Base-by-base conservation (phyloP, 2,888 invertebrate genomes). In the Yponomeuta plumbellus region DNA sequence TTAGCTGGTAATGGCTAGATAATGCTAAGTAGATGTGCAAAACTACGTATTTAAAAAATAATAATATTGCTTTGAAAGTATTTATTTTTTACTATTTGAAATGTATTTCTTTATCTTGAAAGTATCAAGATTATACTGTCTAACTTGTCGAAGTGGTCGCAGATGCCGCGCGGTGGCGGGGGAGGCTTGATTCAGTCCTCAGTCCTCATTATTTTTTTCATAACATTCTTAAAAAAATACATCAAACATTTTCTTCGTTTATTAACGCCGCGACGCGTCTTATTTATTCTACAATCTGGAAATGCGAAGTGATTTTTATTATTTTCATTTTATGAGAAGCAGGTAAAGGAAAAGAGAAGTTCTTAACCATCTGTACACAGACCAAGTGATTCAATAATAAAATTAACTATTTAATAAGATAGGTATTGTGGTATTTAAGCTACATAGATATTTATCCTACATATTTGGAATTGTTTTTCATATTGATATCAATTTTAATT, bases 161-260 rank as follows among this genome's bases (percentile, higher is more conserved):
- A 26, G 64, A 26, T 34, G 59, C 44, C 61, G 44, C 64, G 61
- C 21, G 21, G 21, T 40, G 22, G 52, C 39, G 65, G 67, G 34
- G 34, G 52, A n/a, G 6, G 61, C 21, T 52, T 67, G 65, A 67
- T 67, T 67, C 65, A 65, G 56, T 65, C 61, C 65, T 67, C 65
- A 65, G 57, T 65, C 65, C 65, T 67, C 67, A 67, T 67, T 67
- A 67, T 67, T 62, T 65, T 34, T 52, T 40, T 62, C 56, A 57
- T 39, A 22, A 65, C n/a, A 40, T 65, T 67, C 64, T 61, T 56
- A 34, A 63, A 65, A 13, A 64, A 64, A 65, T 52, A 67, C 61
- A 56, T 65, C 61, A 62, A 65, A 67, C 10, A 66, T 62, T 58
- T 44, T 26, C 26, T n/a, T 61, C 57, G 61, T 66, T 66, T 66